phyloP scores from a whole-genome alignment of 2,113 vertebrate species.

The Aythya baeri region DNA sequence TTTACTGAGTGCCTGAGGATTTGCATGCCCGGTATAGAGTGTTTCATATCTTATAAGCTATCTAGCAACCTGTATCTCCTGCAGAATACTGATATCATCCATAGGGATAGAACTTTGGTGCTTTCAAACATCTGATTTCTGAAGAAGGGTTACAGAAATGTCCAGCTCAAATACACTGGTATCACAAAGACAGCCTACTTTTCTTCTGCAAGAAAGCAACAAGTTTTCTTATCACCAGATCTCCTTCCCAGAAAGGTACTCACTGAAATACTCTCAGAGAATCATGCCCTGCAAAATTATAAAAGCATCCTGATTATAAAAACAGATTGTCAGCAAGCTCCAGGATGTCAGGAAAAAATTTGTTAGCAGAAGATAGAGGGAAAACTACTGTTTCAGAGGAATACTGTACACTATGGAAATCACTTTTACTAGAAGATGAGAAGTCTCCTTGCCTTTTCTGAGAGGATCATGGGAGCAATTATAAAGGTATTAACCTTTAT shows the following conservation, averaged over 20 bases:
- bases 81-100: neutral
- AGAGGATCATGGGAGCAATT: neutral
- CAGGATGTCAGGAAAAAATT: neutral
- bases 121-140: neutral
- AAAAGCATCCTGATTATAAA: neutral
- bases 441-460: neutral
- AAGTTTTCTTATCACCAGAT: neutral
- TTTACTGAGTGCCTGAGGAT: neutral
- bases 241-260: neutral
- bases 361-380: neutral
- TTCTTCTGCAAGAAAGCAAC: fast-evolving
- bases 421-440: neutral
- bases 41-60: neutral
- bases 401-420: neutral
- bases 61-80: neutral
- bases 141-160: neutral
- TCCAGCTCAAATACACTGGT: neutral
- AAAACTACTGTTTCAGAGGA: neutral
- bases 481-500: neutral
- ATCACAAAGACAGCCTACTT: neutral
- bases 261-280: neutral
- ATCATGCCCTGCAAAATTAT: neutral
- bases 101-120: neutral
- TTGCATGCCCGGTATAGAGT: neutral
- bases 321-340: neutral